Base-by-base conservation (phyloP, 2,888 invertebrate genomes). In the Chorisops tibialis region DNA sequence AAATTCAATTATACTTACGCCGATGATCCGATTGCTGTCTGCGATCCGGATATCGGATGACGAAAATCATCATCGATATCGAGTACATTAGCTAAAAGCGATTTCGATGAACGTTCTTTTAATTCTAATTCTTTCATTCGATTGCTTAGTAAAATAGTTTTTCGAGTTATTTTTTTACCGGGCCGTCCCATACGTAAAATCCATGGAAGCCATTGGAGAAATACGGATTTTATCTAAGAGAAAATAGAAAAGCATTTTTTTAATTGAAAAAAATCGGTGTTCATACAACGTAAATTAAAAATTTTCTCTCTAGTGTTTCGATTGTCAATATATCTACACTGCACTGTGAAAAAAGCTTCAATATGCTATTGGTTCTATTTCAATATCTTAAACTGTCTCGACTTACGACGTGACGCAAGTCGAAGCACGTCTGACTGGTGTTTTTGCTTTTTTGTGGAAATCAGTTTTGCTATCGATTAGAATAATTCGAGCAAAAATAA, bases 181-280 rank as follows among this genome's bases (percentile, higher is more conserved):
- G 97, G 98, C 73, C 97, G 87, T 73, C 89, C 88, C 96, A 99
- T 97, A 65, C 96, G 85, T 73, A 98, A 82, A 67, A 96, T 85
- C 93, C 95, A 96, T 65, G 98, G 98, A 75, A 98, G 83, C 96
- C 97, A 97, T 83, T 95, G 93, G 70, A 98, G 87, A 80, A 99
- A 93, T 73, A 96, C 87, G 71, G 89, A 88, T 81, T 93, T 93
- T 74, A 96, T 91, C 98, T 98, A 80, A 38, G 68, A 67, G 61
- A 59, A 50, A 59, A 30, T 9, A 9, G 30, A 9, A 30, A 30
- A 2, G n/a, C n/a, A n/a, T n/a, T n/a, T n/a, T n/a, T n/a, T n/a
- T n/a, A n/a, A n/a, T n/a, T n/a, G n/a, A n/a, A n/a, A n/a, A n/a
- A n/a, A n/a, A n/a, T n/a, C n/a, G n/a, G n/a, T n/a, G n/a, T n/a